Evolutionary conservation across 2,113 vertebrate genomes (phyloP).

Genomic region (Pseudopodoces humilis): DNA sequence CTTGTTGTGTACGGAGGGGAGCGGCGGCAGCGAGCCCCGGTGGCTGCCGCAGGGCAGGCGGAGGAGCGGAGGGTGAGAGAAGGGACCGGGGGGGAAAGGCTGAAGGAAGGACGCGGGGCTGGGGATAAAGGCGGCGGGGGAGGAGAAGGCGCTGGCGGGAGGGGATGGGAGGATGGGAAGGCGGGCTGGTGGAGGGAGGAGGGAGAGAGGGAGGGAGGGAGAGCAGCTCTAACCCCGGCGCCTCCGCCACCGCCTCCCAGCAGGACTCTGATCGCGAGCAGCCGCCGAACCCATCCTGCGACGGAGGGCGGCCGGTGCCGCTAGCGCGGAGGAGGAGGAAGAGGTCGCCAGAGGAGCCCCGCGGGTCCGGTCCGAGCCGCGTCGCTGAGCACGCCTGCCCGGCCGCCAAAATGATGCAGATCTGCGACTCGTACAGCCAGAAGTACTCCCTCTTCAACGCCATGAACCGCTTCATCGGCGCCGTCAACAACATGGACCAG

Average conservation of each 20-base stretch:
- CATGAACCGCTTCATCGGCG: slow-evolving; percentile 92
- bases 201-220: not conserved
- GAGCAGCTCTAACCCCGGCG: not conserved
- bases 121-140: not conserved
- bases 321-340: not conserved
- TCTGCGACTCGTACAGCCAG: slow-evolving; percentile 85
- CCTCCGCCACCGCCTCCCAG: not conserved
- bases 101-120: not conserved
- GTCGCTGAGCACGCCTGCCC: not conserved
- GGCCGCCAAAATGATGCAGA: slow-evolving; percentile 83
- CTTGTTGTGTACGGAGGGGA: not conserved
- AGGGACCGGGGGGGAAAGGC: not conserved
- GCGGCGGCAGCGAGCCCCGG: not conserved
- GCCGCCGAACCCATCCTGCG: not conserved
- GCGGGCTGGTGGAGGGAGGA: not conserved
- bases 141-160: not conserved
- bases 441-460: slow-evolving; percentile 91
- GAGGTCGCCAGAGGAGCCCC: not conserved
- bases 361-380: not conserved
- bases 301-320: not conserved
- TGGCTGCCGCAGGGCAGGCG: not conserved
- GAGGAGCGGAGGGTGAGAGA: not conserved
- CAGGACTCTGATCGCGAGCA: not conserved
- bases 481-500: slow-evolving; percentile 96
- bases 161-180: not conserved